Conservation (phyloP, 2,888 invertebrate genomes). For the Xestia xanthographa region DNA sequence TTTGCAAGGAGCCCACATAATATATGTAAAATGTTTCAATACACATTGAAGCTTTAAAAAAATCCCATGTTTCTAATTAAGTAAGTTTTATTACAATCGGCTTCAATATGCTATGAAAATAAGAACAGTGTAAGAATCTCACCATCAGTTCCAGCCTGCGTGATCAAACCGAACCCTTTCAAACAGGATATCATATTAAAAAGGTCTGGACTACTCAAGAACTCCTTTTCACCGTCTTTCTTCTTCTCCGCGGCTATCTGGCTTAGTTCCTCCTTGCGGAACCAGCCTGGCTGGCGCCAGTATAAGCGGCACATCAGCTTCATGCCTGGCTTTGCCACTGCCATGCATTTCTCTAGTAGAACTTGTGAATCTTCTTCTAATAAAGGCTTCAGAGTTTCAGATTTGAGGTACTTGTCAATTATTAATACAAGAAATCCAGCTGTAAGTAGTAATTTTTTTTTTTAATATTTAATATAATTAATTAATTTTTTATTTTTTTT, state of each 20-base stretch:
- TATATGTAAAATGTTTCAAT: background rate
- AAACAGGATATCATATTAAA: constrained; percentile 73
- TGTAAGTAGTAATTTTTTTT: too few relatives aligned
- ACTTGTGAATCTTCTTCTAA: constrained; percentile 71
- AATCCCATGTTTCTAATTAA: background rate
- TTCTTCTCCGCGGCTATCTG: constrained; percentile 67
- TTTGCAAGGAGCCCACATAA: background rate
- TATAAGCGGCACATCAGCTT: constrained; percentile 82
- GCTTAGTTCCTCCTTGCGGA: constrained; percentile 70
- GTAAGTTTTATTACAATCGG: background rate
- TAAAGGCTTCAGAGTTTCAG: constrained; percentile 71
- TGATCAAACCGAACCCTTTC: constrained; percentile 72
- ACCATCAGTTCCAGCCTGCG: constrained; percentile 62
- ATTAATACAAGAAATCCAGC: constrained; percentile 80
- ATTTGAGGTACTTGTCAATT: constrained; percentile 77
- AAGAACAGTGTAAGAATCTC: background rate
- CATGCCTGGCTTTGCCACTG: constrained; percentile 75
- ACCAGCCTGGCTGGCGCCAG: constrained; percentile 84
- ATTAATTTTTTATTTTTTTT: too few relatives aligned
- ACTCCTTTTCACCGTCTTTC: constrained; percentile 21
- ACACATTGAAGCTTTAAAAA: background rate
- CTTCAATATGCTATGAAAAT: background rate
- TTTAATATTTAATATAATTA: too few relatives aligned
- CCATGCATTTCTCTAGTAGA: constrained; percentile 72
- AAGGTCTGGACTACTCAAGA: constrained; percentile 55